phyloP scores from a whole-genome alignment of 1,140 invertebrate genomes.

The Eueides isabella region DNA sequence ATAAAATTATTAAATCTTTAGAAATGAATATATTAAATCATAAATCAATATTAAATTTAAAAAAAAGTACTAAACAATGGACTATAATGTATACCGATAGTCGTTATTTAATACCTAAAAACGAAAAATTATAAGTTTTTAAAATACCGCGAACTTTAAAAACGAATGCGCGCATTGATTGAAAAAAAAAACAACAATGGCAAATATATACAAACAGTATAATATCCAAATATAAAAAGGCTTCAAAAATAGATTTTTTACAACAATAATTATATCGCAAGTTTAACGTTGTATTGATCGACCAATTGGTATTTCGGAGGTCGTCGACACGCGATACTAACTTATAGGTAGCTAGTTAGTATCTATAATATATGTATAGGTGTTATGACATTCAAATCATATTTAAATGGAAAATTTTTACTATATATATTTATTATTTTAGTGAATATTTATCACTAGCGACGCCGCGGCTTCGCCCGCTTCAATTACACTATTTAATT shows the following conservation, averaged over 20 bases:
- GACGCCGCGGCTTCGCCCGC: no score
- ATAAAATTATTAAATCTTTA: no score
- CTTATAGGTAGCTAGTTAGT: neutral
- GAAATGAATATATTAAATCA: no score
- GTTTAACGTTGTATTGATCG: neutral
- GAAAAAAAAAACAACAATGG: neutral
- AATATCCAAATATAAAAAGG: neutral
- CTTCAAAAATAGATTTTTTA: neutral
- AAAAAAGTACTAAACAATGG: no score
- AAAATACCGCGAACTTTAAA: neutral
- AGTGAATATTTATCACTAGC: no score
- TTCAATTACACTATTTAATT: no score
- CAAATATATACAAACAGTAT: neutral
- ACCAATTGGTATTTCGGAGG: constrained; percentile 6
- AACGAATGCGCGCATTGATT: neutral
- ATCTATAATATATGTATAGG: neutral
- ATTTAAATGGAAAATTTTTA: neutral
- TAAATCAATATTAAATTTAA: no score
- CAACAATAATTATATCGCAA: neutral
- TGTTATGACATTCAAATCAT: neutral
- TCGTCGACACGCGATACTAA: neutral
- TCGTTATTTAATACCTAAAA: no score
- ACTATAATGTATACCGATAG: no score
- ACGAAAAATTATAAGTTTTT: no score
- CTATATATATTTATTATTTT: no score